Evolutionary conservation across 2,113 vertebrate species (phyloP).

Genomic region (Austrofundulus limnaeus): DNA sequence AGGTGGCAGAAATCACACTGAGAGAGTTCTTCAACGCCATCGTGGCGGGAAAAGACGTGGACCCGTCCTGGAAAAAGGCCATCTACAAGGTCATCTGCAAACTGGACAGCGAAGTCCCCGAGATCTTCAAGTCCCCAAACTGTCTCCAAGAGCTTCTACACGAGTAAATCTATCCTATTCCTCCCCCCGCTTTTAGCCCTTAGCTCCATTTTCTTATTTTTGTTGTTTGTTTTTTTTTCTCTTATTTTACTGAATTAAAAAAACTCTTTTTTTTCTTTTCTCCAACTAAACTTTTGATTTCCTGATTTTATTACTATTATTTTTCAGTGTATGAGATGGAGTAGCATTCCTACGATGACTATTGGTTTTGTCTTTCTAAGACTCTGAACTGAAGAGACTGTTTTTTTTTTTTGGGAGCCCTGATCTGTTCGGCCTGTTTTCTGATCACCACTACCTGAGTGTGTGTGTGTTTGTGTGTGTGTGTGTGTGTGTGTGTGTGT

Average conservation of each 20-base stretch:
- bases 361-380: slow-evolving; percentile 80
- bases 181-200: slow-evolving; percentile 64
- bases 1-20: slow-evolving; percentile 98
- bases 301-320: slow-evolving; percentile 45
- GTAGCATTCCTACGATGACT: slow-evolving; percentile 77
- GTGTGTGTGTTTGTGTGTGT: background rate
- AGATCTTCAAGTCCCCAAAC: slow-evolving; percentile 98
- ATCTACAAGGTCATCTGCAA: slow-evolving; percentile 99
- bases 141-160: slow-evolving; percentile 99
- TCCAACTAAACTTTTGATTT: slow-evolving; percentile 44
- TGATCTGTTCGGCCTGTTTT: slow-evolving; percentile 53
- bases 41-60: slow-evolving; percentile 97
- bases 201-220: slow-evolving; percentile 68
- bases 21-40: slow-evolving; percentile 99
- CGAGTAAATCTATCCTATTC: slow-evolving; percentile 83
- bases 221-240: slow-evolving; percentile 27
- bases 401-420: slow-evolving; percentile 60
- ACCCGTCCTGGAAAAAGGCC: slow-evolving; percentile 99
- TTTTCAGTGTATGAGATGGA: slow-evolving; percentile 77
- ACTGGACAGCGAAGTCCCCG: slow-evolving; percentile 97
- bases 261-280: slow-evolving; percentile 33
- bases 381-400: slow-evolving; percentile 70
- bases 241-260: slow-evolving; percentile 71
- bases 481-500: no score
- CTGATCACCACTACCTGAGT: slow-evolving; percentile 55